Conservation (phyloP, 2,113 vertebrate species). For the Hemichromis elongatus region DNA sequence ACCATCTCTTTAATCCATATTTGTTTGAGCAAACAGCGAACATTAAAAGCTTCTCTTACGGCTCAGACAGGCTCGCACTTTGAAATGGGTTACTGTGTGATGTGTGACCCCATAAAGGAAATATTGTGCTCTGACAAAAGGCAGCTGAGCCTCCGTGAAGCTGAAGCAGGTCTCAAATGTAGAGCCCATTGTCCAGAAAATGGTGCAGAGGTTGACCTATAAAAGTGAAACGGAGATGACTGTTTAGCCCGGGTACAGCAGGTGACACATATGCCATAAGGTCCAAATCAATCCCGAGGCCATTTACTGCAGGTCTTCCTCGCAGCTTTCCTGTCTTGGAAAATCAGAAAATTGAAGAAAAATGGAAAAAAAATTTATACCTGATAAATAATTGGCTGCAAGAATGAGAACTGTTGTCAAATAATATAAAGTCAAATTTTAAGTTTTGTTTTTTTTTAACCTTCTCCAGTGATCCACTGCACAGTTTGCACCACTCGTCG, state of each 20-base stretch:
- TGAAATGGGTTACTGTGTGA: neutral
- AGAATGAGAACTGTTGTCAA: neutral
- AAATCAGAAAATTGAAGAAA: neutral
- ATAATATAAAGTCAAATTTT: neutral
- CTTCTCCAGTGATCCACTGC: neutral
- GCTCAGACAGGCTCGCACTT: neutral
- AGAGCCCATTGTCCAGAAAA: neutral
- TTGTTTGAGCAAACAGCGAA: neutral
- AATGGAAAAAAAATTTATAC: neutral
- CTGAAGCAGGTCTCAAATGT: neutral
- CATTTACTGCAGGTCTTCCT: neutral
- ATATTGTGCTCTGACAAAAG: neutral
- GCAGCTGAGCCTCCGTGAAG: neutral
- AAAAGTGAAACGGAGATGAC: neutral
- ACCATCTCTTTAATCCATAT: constrained; percentile 5
- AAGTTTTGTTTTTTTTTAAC: neutral
- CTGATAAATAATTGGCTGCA: neutral
- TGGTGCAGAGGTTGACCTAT: neutral
- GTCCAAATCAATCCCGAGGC: neutral
- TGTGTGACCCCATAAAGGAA: neutral
- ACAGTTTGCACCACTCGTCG: neutral
- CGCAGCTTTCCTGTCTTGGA: neutral
- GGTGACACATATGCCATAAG: neutral
- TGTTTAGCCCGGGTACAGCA: neutral
- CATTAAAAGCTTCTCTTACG: constrained; percentile 9